Evolutionary conservation across 2,888 invertebrate species (phyloP).

Genomic region (Pyrrhosoma nymphula): DNA sequence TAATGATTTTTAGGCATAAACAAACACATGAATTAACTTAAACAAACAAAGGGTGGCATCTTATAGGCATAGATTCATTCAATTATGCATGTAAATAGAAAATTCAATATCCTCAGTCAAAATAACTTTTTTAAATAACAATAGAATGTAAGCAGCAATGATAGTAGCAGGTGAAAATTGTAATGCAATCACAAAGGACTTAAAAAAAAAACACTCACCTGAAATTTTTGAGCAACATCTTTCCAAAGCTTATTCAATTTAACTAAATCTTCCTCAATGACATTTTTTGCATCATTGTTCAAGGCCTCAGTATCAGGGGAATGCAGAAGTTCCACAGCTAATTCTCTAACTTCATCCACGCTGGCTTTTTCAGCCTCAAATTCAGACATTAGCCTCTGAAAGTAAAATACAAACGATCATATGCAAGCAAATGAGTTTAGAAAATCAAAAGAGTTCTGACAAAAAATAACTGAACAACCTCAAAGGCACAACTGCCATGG

Average conservation of each 20-base stretch:
- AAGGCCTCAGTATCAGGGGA: constrained; percentile 58
- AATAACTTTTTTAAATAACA: not conserved
- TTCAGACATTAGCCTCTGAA: constrained; percentile 73
- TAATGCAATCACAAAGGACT: not conserved
- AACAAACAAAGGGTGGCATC: too few species aligned
- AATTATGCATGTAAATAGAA: too few species aligned
- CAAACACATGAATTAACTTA: too few species aligned
- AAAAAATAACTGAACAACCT: too few species aligned
- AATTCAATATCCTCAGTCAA: not conserved
- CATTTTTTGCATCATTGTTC: not conserved
- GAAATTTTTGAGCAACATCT: constrained; percentile 65
- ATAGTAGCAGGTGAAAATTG: not conserved
- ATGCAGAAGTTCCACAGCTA: constrained; percentile 73
- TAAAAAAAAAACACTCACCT: constrained; percentile 56
- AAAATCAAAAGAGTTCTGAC: too few species aligned
- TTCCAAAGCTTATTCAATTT: constrained; percentile 68
- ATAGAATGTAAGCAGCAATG: not conserved
- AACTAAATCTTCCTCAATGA: constrained; percentile 59
- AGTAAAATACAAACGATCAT: not conserved
- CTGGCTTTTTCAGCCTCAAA: constrained; percentile 72
- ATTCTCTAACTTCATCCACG: constrained; percentile 73
- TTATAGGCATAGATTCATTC: too few species aligned
- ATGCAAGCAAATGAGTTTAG: too few species aligned
- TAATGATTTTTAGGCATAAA: too few species aligned
- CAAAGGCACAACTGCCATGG: too few species aligned